A percentile compares a stretch with the other conserved stretches of the same genome.
phyloP scores from a whole-genome alignment of 92 coral and sea anemone genomes.

The Ricordea florida region DNA sequence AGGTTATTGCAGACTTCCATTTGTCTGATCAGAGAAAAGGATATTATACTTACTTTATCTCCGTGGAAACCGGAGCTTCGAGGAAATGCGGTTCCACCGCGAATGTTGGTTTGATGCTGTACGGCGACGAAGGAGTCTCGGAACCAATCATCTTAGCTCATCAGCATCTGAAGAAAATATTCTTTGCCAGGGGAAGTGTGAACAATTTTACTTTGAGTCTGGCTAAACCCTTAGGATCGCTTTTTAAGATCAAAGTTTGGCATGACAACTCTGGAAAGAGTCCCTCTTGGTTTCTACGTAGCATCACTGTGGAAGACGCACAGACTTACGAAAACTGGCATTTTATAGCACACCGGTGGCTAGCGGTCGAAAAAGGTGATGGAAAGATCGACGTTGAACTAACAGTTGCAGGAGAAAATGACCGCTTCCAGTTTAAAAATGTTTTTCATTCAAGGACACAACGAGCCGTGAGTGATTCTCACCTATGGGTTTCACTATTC shows the following conservation, averaged over 20 bases:
- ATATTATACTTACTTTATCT: constrained; percentile 55
- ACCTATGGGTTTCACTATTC: constrained; percentile 80
- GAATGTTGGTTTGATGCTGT: constrained; percentile 71
- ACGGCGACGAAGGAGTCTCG: constrained; percentile 72
- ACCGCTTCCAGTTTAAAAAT: constrained; percentile 63
- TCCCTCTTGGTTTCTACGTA: constrained; percentile 85
- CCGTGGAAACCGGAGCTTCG: constrained; percentile 83
- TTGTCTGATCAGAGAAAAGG: constrained; percentile 42
- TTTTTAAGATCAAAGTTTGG: constrained; percentile 78
- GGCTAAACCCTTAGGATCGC: constrained; percentile 63
- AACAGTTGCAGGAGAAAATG: constrained; percentile 56
- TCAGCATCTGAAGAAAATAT: constrained; percentile 36
- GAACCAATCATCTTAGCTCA: constrained; percentile 53
- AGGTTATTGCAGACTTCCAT: constrained; percentile 13
- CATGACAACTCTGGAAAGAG: constrained; percentile 80
- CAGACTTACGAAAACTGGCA: constrained; percentile 58
- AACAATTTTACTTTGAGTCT: constrained; percentile 68
- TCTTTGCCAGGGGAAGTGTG: constrained; percentile 86
- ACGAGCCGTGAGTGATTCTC: constrained; percentile 76
- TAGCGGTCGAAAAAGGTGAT: constrained; percentile 83
- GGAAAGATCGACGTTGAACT: constrained; percentile 77
- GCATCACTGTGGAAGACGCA: constrained; percentile 62
- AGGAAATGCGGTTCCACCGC: constrained; percentile 84
- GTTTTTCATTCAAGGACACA: constrained; percentile 75
- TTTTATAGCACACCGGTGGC: constrained; percentile 83